Conservation (phyloP, 2,888 invertebrate species). For the Pegoplata infirma region DNA sequence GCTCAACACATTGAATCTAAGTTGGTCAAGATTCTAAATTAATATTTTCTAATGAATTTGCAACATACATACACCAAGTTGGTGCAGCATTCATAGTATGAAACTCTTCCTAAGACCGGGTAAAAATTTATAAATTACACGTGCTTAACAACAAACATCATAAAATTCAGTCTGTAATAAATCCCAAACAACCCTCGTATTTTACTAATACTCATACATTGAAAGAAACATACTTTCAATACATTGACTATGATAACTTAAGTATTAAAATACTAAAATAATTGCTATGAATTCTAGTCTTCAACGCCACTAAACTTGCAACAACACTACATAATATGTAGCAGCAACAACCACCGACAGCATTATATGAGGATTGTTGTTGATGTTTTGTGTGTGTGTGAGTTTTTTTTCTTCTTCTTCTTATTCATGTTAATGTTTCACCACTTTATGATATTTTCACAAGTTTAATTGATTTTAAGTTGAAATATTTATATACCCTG, state of each 20-base stretch:
- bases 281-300: constrained; percentile 27
- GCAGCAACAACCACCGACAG: background rate
- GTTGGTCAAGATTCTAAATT: too few species aligned
- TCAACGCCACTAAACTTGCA: constrained; percentile 10
- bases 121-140: too few species aligned
- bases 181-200: background rate
- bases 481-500: constrained; percentile 53
- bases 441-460: constrained; percentile 74
- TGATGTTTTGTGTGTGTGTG: background rate
- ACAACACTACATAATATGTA: constrained; percentile 1
- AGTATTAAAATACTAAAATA: constrained; percentile 34
- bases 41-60: too few species aligned
- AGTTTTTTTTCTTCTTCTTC: background rate
- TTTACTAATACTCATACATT: constrained; percentile 1
- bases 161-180: too few species aligned
- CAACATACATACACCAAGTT: too few species aligned
- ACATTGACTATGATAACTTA: constrained; percentile 14
- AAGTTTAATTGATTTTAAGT: constrained; percentile 73
- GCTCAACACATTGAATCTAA: too few species aligned
- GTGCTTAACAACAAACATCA: too few species aligned
- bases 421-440: constrained; percentile 46
- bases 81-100: too few species aligned
- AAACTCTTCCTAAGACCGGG: too few species aligned
- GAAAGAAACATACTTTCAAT: background rate
- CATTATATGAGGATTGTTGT: constrained; percentile 13